Percentiles rank a stretch among this genome's conserved stretches.
Evolutionary conservation across 2,888 invertebrate species (phyloP).

Genomic region (Dynastes maya): DNA sequence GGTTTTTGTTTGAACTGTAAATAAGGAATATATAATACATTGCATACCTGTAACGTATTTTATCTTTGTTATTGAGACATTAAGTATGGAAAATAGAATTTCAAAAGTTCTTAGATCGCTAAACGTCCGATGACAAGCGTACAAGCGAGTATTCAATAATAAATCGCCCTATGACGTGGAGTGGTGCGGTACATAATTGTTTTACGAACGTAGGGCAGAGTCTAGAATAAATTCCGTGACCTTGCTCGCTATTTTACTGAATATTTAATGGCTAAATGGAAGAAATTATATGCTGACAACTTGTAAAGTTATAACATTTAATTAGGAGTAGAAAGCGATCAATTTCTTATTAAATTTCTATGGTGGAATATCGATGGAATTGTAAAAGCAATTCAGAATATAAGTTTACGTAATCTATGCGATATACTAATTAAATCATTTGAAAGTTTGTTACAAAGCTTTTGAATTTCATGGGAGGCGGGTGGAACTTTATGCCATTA

Average conservation of each 20-base stretch:
- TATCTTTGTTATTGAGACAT: too few species aligned
- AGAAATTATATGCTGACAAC: conserved; percentile 47
- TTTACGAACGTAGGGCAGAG: conserved; percentile 10
- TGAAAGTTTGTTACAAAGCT: not conserved
- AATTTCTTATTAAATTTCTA: conserved; percentile 49
- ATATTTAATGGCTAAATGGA: conserved; percentile 31
- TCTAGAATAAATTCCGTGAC: conserved; percentile 28
- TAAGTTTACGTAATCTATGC: not conserved
- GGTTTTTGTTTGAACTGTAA: conserved; percentile 84
- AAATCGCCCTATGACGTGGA: conserved; percentile 15
- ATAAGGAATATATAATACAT: conserved; percentile 51
- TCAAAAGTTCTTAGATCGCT: not conserved
- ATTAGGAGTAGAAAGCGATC: conserved; percentile 45
- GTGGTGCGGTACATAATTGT: conserved; percentile 17
- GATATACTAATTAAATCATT: not conserved
- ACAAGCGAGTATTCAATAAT: conserved; percentile 11
- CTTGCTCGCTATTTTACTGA: conserved; percentile 29
- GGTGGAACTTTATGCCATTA: too few species aligned
- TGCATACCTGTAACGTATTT: conserved; percentile 5
- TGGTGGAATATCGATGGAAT: conserved; percentile 23
- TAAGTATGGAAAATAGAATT: not conserved
- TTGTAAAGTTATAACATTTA: conserved; percentile 50
- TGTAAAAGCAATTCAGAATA: not conserved
- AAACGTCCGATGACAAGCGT: not conserved
- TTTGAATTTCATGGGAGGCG: too few species aligned